Percentiles rank a stretch among this genome's conserved stretches.
Evolutionary conservation across 2,888 invertebrate genomes (phyloP).

Genomic region (Lasioglossum zephyrum): DNA sequence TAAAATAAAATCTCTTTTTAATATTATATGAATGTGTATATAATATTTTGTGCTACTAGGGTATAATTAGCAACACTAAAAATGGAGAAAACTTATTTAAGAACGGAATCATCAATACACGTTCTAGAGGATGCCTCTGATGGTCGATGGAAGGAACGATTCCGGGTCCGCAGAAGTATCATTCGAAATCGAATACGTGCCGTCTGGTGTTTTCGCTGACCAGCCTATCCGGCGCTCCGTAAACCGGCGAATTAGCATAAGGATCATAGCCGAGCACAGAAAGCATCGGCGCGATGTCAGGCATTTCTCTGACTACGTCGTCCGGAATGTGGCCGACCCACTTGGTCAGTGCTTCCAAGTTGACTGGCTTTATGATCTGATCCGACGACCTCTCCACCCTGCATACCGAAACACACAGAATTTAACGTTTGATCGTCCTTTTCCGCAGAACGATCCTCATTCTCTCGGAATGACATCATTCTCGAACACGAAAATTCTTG

Average conservation of each 20-base stretch:
- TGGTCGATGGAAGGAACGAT: not conserved
- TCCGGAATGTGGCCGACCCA: constrained; percentile 96
- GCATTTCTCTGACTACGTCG: constrained; percentile 97
- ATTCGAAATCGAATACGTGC: constrained; percentile 64
- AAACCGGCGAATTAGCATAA: constrained; percentile 97
- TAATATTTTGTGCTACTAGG: no score
- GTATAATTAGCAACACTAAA: no score
- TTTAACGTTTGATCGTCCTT: constrained; percentile 5
- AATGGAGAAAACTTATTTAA: no score
- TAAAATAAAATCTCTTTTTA: no score
- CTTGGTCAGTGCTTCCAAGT: constrained; percentile 96
- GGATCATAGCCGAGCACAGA: constrained; percentile 97
- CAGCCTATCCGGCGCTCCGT: constrained; percentile 93
- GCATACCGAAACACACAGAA: constrained; percentile 68
- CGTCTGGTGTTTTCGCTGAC: constrained; percentile 88
- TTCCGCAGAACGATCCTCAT: not conserved
- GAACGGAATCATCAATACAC: no score
- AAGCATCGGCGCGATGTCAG: constrained; percentile 97
- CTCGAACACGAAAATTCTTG: not conserved
- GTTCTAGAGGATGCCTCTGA: not conserved
- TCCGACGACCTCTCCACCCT: constrained; percentile 99
- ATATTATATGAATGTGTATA: no score
- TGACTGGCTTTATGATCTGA: constrained; percentile 99
- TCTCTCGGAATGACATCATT: not conserved
- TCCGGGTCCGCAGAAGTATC: not conserved